Evolutionary conservation across 1,140 invertebrate genomes (phyloP), one percentile per base, ranked within the genome.

Genomic region (Fopius arisanus): DNA sequence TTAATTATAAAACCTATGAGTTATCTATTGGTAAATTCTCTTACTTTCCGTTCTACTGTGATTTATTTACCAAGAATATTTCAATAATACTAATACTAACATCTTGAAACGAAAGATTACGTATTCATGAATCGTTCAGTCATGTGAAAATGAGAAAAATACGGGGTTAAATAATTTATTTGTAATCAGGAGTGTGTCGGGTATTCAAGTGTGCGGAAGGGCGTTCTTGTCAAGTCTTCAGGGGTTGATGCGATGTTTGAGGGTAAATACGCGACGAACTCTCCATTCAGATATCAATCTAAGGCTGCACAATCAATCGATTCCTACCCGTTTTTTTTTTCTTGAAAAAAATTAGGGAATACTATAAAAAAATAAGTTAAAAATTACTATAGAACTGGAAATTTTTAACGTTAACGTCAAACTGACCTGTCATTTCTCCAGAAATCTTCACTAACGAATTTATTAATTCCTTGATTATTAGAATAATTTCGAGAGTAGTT

Each of bases 231-330:
- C 2, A 37, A 12, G 9, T 3, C 33, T 37, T 37, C 12, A 3
- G 66, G 19, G 66, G 7, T 10, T 29, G 26, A 23, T 7, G 10
- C 54, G 23, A 29, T 54, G 43, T 69, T 69, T 70, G 68, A 70
- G 68, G 68, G 68, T 54, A 70, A 70, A 70, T 62, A 70, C 37
- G 29, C 33, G 68, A 31, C 67, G 51, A 62, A 28, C 23, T 7
- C 26, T 31, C 54, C 40, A 59, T 29, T 43, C 43, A 43, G 67
- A 69, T 69, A 59, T 70, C 68, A 51, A 70, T 70, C 68, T 31
- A n/a, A n/a, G 28, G 10, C 67, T 69, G 14, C 67, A 51, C 31
- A 33, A 21, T 70, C 48, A 54, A 70, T 70, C 29, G 16, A 29
- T 23, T 16, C 31, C 6, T 19, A 21, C 10, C 33, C 33, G 14